A percentile compares a stretch with the other conserved stretches of the same genome.
phyloP scores from a whole-genome alignment of 2,113 vertebrate genomes.

The Butorides virescens region DNA sequence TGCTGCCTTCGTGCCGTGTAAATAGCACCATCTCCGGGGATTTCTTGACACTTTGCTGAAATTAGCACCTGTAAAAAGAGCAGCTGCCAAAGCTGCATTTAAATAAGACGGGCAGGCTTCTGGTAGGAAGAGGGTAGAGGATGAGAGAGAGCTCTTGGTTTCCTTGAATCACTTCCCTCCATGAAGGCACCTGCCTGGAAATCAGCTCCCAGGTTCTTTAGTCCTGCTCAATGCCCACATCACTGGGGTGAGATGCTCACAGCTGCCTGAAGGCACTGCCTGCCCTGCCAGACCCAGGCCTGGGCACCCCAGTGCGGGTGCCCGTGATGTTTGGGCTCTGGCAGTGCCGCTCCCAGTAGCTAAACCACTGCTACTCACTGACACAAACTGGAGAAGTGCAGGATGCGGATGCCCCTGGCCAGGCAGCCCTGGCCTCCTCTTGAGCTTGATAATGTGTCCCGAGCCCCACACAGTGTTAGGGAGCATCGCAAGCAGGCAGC shows the following conservation, averaged over 20 bases:
- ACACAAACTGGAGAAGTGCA: neutral
- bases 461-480: rapidly evolving
- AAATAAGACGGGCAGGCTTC: neutral
- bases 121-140: neutral
- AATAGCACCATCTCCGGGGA: neutral
- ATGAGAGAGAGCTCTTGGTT: neutral
- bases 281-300: neutral
- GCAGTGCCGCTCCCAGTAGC: neutral
- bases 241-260: neutral
- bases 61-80: conserved; percentile 46
- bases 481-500: rapidly evolving
- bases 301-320: neutral
- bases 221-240: neutral
- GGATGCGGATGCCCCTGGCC: neutral
- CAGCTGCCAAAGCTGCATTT: conserved; percentile 27
- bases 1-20: neutral
- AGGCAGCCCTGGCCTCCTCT: neutral
- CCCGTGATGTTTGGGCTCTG: rapidly evolving
- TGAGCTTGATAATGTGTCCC: rapidly evolving
- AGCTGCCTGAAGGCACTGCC: neutral
- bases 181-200: neutral
- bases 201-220: neutral
- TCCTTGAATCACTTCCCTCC: neutral
- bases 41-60: conserved; percentile 35
- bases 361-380: neutral